Percentiles rank a stretch among this genome's conserved stretches.
Conservation (phyloP, 2,797 vertebrate genomes). For the Crocodylus rhombifer region DNA sequence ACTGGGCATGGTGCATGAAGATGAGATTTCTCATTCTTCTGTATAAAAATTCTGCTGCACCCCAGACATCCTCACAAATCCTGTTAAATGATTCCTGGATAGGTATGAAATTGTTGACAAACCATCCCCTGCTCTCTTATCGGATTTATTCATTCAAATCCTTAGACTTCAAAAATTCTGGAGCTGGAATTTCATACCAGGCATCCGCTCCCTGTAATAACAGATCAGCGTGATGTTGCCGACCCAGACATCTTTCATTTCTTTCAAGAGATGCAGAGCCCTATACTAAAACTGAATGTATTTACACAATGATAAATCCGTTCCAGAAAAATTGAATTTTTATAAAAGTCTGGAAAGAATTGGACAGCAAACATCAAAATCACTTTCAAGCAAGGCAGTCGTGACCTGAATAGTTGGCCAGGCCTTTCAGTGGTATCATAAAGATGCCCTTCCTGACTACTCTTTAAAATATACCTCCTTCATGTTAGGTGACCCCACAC, state of each 20-base stretch:
- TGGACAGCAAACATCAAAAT: not conserved
- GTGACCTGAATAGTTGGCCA: not conserved
- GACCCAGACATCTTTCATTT: not conserved
- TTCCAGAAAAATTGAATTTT: not conserved
- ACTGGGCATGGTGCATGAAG: not conserved
- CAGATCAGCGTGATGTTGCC: not conserved
- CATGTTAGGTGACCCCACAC: not conserved
- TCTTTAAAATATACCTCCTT: not conserved
- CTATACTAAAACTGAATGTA: not conserved
- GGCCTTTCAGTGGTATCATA: not conserved
- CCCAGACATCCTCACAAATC: not conserved
- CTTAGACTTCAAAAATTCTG: not conserved
- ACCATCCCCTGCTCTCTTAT: not conserved
- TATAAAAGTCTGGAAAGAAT: not conserved
- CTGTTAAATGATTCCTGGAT: slow-evolving; percentile 1
- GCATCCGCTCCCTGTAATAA: not conserved
- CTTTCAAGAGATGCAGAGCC: not conserved
- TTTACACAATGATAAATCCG: not conserved
- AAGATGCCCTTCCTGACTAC: not conserved
- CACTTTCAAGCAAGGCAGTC: not conserved
- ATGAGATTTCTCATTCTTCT: not conserved
- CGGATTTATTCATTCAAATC: not conserved
- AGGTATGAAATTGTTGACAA: not conserved
- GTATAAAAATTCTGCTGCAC: not conserved
- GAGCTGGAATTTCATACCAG: not conserved